Percentiles rank a stretch among this genome's conserved stretches.
Evolutionary conservation across 1,140 invertebrate species (phyloP).

Genomic region (Spodoptera litura): DNA sequence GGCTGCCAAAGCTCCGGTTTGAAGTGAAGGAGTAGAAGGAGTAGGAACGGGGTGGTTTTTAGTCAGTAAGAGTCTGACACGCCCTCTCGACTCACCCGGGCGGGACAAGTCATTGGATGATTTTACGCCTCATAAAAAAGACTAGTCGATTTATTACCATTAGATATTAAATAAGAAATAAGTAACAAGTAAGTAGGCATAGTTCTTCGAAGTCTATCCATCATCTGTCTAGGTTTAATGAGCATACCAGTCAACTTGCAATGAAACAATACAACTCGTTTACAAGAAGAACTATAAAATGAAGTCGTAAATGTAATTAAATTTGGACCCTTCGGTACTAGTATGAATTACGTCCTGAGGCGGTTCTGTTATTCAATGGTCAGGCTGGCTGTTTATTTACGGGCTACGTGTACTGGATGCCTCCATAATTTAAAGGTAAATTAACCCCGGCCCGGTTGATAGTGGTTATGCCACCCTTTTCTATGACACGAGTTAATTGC

Average conservation of each 20-base stretch:
- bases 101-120: too few relatives aligned
- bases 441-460: constrained; percentile 41
- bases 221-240: not conserved
- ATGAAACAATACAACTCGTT: constrained; percentile 4
- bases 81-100: too few relatives aligned
- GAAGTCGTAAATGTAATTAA: constrained; percentile 27
- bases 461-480: constrained; percentile 43
- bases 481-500: constrained; percentile 44
- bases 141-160: not conserved
- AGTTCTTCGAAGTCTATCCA: not conserved
- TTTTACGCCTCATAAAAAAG: too few relatives aligned
- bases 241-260: not conserved
- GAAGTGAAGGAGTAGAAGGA: too few relatives aligned
- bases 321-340: not conserved
- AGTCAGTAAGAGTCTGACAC: too few relatives aligned
- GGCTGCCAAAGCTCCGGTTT: too few relatives aligned
- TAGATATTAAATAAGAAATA: not conserved
- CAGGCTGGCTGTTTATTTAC: constrained; percentile 43
- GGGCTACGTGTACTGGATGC: constrained; percentile 9
- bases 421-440: constrained; percentile 44
- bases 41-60: too few relatives aligned
- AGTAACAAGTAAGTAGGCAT: not conserved
- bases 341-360: constrained; percentile 20
- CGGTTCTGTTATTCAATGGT: constrained; percentile 17
- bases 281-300: constrained; percentile 11